Evolutionary conservation across 1,140 invertebrate genomes (phyloP), one percentile per base, ranked within the genome.

Genomic region (Cydia amplana): DNA sequence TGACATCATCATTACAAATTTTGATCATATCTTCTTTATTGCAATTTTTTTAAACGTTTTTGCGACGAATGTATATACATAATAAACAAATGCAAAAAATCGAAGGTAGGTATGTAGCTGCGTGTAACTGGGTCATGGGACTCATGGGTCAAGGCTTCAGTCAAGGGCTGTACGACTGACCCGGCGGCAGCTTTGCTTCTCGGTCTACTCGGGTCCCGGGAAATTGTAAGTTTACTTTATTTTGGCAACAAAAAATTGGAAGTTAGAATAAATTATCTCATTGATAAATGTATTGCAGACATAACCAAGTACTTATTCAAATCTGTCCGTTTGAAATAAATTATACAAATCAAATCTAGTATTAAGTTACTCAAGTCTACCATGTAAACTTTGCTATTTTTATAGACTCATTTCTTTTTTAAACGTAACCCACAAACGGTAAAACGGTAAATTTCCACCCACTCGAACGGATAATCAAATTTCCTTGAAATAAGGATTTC

Each of bases 121-220:
- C 25, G 32, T 36, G 36, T 18, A 70, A 70, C 18, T 70, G 36
- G 65, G 65, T 70, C 65, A 40, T 43, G 55, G 55, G 55, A 23
- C 55, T 23, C 55, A 23, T 60, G 32, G 28, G 65, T 70, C 65
- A 70, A 70, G 65, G 65, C 65, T 67, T 32, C 16, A 25, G 64
- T 67, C 64, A 67, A 67, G 64, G 64, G 64, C 65, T 70, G 65
- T 70, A 70, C 65, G 28, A 70, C 28, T 70, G 28, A 70, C 65
- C 65, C 32, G 36, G 25, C 64, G 25, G 65, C 65, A 70, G 55
- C 55, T 60, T 60, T 60, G n/a, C 51, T 49, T 49, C 51, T 60
- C 20, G 55, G n/a, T 60, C 9, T 23, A 23, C 55, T 60, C 20
- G 20, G 12, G 2, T 7, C 55, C 55, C 20, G 20, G 55, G 55